Conservation (phyloP, 2,797 vertebrate species). For the Cossypha heuglini region DNA sequence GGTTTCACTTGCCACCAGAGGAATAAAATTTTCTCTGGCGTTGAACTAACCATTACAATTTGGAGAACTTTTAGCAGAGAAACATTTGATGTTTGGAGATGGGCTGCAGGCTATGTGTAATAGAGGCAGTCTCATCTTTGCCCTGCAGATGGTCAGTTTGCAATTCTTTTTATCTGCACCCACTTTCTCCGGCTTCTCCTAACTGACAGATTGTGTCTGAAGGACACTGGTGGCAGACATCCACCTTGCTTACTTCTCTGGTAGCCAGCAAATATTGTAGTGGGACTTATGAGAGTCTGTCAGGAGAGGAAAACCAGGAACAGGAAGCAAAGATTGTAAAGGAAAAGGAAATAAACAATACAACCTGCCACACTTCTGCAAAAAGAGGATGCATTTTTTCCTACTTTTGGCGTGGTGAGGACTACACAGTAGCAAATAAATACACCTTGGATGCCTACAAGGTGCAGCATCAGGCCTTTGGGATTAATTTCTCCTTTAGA, state of each 20-base stretch:
- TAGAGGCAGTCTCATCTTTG: neutral
- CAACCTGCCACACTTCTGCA: neutral
- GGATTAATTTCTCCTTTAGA: neutral
- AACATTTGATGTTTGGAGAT: neutral
- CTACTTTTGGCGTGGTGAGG: accelerated
- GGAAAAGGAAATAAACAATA: neutral
- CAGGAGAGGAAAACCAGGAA: neutral
- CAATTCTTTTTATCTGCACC: neutral
- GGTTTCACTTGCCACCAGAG: neutral
- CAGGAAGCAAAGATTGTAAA: neutral
- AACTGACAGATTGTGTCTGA: neutral
- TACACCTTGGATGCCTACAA: neutral
- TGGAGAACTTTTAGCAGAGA: neutral
- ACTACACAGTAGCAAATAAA: neutral
- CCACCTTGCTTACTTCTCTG: neutral
- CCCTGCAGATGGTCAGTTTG: neutral
- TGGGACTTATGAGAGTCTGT: neutral
- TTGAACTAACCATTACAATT: neutral
- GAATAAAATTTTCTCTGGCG: neutral
- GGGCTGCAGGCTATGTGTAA: neutral
- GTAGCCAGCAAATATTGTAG: neutral
- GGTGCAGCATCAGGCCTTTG: neutral
- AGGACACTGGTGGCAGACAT: neutral
- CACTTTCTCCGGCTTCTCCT: neutral
- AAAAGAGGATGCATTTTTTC: neutral